Evolutionary conservation across 2,888 invertebrate genomes (phyloP).

Genomic region (Ganaspis brasiliensis): DNA sequence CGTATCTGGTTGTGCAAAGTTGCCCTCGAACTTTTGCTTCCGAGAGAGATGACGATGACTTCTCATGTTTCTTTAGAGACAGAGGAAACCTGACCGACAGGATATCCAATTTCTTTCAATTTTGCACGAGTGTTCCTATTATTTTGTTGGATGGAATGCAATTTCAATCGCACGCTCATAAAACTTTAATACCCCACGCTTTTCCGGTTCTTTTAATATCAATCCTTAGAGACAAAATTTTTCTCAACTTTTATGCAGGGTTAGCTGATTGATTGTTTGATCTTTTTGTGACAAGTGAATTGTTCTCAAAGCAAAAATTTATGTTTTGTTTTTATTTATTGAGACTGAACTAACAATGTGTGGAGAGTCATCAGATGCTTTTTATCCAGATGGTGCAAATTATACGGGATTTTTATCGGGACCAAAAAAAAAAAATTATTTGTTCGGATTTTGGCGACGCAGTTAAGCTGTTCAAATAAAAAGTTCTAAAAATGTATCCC

Average conservation of each 20-base stretch:
- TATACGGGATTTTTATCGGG: no score
- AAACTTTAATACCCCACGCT: neutral
- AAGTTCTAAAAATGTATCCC: no score
- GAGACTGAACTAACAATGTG: no score
- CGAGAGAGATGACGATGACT: constrained; percentile 30
- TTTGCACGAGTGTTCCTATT: constrained; percentile 4
- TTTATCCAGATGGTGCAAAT: no score
- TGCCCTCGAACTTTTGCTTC: constrained; percentile 28
- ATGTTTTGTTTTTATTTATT: no score
- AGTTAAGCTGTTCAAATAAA: no score
- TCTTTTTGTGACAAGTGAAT: neutral
- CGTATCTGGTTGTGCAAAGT: constrained; percentile 38
- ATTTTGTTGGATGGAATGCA: neutral
- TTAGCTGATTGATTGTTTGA: no score
- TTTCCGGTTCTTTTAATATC: neutral
- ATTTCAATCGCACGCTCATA: neutral
- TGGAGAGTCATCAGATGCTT: no score
- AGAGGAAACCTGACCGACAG: neutral
- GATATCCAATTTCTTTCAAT: constrained; percentile 14
- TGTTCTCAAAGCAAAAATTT: no score
- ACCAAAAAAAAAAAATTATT: no score
- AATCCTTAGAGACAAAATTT: neutral
- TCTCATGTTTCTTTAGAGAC: constrained; percentile 36
- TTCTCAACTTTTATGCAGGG: no score
- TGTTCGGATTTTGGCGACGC: no score